Base-by-base conservation (phyloP, 2,888 invertebrate genomes). In the Incurvaria masculella region DNA sequence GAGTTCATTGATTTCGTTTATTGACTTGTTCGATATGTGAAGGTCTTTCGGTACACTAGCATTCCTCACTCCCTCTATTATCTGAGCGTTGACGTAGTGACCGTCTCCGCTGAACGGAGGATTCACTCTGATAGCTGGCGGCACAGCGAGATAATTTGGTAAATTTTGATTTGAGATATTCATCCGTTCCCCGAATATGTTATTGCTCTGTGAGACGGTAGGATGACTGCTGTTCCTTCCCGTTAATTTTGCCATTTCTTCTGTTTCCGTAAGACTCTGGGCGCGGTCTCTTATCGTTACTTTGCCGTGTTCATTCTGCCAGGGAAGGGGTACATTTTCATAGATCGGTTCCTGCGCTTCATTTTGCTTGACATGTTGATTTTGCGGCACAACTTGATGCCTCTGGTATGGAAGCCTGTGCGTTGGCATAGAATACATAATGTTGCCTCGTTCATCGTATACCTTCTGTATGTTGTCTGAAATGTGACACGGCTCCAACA, bases 241-340 rank as follows among this genome's bases (percentile, higher is more conserved):
- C 57, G 73, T 74, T 0, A 76, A 57, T 49, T 76, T 59, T 4
- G 75, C 73, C 4, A 81, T 79, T 47, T 87, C 86, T 8, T 87
- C 87, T 0, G 88, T 87, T 0, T 88, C 87, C 44, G 88, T 88
- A 21, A 88, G 79, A 55, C 88, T 88, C 27, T 86, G 86, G 2
- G 88, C 85, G 27, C 85, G 65, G 43, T 74, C 70, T n/a, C 78
- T 58, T 60, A 66, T 66, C 3, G 61, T 58, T 1, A 60, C 52
- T 33, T 64, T 65, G 2, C 45, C 52, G 52, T 6, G 26, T 8
- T 72, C 73, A 52, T 61, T 68, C 42, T 81, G 81, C 85, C 86
- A 87, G 0, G 88, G 85, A 21, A 88, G 62, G 0, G 89, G 89
- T 6, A 91, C 87, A 63, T 91, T 91, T 60, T 91, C 90, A 63